Evolutionary conservation across 2,888 invertebrate species (phyloP).

Genomic region (Cheilosia grossa): DNA sequence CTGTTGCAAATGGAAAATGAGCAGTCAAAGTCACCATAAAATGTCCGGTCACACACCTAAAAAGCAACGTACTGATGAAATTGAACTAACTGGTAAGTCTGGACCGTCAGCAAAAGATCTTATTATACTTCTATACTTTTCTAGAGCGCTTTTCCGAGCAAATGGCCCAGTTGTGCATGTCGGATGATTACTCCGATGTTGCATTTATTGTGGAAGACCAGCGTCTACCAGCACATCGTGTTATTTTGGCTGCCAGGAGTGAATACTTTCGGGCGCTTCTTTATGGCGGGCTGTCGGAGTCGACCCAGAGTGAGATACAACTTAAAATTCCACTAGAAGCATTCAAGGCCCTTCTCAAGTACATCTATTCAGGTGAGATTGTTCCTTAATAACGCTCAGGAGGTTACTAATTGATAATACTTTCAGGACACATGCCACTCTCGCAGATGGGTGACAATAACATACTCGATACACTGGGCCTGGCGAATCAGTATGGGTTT

Average conservation of each 20-base stretch:
- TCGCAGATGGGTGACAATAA: slow-evolving; percentile 88
- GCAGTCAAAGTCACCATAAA: slow-evolving; percentile 82
- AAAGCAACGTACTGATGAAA: slow-evolving; percentile 85
- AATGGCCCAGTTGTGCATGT: slow-evolving; percentile 92
- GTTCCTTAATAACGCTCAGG: slow-evolving; percentile 75
- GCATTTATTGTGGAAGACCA: slow-evolving; percentile 92
- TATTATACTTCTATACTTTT: background rate
- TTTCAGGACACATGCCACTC: slow-evolving; percentile 87
- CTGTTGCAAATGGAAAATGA: slow-evolving; percentile 78
- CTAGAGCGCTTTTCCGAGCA: slow-evolving; percentile 91
- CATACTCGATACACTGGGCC: slow-evolving; percentile 89
- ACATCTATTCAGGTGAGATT: slow-evolving; percentile 93
- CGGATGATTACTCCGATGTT: slow-evolving; percentile 95
- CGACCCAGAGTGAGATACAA: slow-evolving; percentile 91
- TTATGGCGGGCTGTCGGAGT: slow-evolving; percentile 91
- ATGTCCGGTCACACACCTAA: slow-evolving; percentile 84
- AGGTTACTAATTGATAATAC: background rate
- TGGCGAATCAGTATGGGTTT: slow-evolving; percentile 98
- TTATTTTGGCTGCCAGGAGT: slow-evolving; percentile 96
- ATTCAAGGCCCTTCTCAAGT: slow-evolving; percentile 95
- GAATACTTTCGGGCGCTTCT: slow-evolving; percentile 96
- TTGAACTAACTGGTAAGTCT: slow-evolving; percentile 85
- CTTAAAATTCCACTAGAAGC: slow-evolving; percentile 92
- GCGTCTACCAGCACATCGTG: slow-evolving; percentile 83
- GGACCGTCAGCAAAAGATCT: too few species aligned